These are phyloP conservation scores for Bactericera cockerelli DNA, from an alignment of 1,140 invertebrate species.

Conservation along the genomic window DNA sequence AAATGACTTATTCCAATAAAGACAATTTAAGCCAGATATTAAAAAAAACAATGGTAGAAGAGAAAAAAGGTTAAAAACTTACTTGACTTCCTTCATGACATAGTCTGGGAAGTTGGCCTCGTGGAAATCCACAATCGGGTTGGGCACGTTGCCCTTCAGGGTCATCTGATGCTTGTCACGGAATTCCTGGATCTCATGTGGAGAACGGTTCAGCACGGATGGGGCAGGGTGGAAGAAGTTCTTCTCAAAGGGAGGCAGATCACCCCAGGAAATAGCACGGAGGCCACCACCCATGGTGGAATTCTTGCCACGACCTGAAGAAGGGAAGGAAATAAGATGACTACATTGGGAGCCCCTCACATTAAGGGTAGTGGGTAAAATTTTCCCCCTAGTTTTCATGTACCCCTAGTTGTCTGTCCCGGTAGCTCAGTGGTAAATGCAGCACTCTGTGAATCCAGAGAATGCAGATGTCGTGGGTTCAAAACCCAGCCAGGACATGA, in stretches of 20 bases:
- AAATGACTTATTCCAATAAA: too few species aligned
- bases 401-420: too few species aligned
- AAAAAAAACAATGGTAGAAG: too few species aligned
- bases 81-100: conserved; percentile 8
- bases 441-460: too few species aligned
- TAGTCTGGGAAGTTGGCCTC: conserved; percentile 11
- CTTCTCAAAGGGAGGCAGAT: conserved; percentile 8
- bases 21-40: too few species aligned
- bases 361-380: too few species aligned
- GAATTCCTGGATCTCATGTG: conserved; percentile 17
- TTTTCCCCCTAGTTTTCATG: too few species aligned
- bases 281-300: conserved; percentile 11
- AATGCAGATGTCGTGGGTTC: too few species aligned
- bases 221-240: conserved; percentile 10
- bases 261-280: neutral
- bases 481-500: too few species aligned
- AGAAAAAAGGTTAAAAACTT: neutral
- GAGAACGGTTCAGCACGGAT: conserved; percentile 14
- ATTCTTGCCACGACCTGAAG: neutral
- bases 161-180: conserved; percentile 13
- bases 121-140: neutral
- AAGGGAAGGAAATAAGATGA: too few species aligned
- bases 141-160: neutral
- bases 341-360: too few species aligned
- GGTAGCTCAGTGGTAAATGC: too few species aligned